Conservation (phyloP, 35 echinoderm and acorn worm species). For the Apostichopus parvimensis region DNA sequence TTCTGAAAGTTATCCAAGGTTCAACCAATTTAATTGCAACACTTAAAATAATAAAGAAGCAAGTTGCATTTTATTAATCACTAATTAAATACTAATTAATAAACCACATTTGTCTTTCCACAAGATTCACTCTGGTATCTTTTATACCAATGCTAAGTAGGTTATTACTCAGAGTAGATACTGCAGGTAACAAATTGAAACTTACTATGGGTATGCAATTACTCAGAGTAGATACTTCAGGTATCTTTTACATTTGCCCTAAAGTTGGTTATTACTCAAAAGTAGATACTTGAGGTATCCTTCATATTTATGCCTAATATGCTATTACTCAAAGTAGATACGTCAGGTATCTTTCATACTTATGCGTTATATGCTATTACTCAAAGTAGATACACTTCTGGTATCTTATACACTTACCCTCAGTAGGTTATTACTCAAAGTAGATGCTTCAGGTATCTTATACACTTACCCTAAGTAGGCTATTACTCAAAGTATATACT, state of each 20-base stretch:
- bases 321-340: constrained; percentile 97
- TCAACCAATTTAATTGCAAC: no score
- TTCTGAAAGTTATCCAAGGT: no score
- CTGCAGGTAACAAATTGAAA: constrained; percentile 36
- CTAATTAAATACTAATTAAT: no score
- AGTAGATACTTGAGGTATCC: neutral
- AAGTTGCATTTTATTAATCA: no score
- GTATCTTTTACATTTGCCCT: constrained; percentile 26
- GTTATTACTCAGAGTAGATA: no score
- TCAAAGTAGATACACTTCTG: neutral
- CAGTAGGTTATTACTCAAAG: constrained; percentile 95
- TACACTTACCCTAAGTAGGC: constrained; percentile 81
- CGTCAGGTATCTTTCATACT: constrained; percentile 30
- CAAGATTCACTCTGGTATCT: no score
- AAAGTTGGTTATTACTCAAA: constrained; percentile 93
- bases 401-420: constrained; percentile 70
- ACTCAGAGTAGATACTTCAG: constrained; percentile 89
- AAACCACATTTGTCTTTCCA: no score
- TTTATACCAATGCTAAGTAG: no score
- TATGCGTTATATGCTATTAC: constrained; percentile 82
- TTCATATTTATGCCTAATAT: constrained; percentile 81
- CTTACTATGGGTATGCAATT: constrained; percentile 90
- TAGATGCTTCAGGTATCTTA: constrained; percentile 76
- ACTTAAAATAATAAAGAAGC: no score
- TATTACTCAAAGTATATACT: constrained; percentile 94